Conservation (phyloP, 1,140 invertebrate genomes). For the Eumeta japonica region DNA sequence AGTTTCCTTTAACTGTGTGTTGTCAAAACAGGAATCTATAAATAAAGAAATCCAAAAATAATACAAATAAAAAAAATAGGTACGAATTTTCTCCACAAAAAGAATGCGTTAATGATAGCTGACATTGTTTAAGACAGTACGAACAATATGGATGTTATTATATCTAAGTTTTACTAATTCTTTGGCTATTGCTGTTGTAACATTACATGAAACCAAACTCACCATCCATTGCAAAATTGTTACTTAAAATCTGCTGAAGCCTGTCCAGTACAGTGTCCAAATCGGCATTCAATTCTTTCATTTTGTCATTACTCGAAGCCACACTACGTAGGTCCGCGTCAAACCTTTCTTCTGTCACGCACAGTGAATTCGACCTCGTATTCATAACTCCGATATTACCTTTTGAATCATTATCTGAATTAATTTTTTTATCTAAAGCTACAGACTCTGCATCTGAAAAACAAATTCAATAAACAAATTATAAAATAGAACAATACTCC, state of each 20-base stretch:
- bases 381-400: too few relatives aligned
- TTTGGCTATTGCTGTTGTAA: too few relatives aligned
- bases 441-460: too few relatives aligned
- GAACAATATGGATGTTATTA: not conserved
- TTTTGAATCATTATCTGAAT: too few relatives aligned
- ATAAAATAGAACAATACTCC: too few relatives aligned
- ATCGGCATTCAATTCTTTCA: constrained; percentile 58
- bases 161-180: too few relatives aligned
- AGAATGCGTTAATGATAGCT: too few relatives aligned
- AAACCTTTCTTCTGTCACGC: constrained; percentile 35
- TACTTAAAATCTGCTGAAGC: constrained; percentile 61
- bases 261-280: constrained; percentile 61
- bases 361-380: constrained; percentile 13
- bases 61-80: too few relatives aligned
- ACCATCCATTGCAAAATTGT: constrained; percentile 62
- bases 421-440: too few relatives aligned
- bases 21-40: constrained; percentile 59
- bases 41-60: constrained; percentile 15
- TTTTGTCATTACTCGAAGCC: constrained; percentile 39
- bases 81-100: too few relatives aligned
- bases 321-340: constrained; percentile 41
- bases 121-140: not conserved
- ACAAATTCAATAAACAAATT: too few relatives aligned
- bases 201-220: too few relatives aligned
- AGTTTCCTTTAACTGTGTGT: constrained; percentile 58